Percentiles rank a stretch among this genome's conserved stretches.
Conservation (phyloP, 1,140 invertebrate species). For the Pogonus chalceus region DNA sequence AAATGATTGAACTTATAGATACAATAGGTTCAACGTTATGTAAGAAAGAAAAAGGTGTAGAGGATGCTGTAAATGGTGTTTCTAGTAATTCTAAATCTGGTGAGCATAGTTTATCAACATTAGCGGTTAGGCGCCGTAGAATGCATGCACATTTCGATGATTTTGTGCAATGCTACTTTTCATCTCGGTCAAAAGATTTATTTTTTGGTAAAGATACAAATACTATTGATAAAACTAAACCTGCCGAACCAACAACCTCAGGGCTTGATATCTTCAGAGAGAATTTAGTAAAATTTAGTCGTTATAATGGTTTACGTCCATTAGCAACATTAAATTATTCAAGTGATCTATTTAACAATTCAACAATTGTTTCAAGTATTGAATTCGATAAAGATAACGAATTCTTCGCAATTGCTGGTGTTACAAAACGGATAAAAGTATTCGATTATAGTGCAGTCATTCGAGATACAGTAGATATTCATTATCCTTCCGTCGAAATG, state of each 20-base stretch:
- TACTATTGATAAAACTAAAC: constrained; percentile 25
- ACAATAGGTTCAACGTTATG: constrained; percentile 36
- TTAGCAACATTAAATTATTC: constrained; percentile 86
- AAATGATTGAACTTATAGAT: constrained; percentile 48
- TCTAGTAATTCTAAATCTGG: background rate
- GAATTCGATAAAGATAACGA: constrained; percentile 97
- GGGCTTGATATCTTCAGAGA: constrained; percentile 75
- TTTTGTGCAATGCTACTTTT: constrained; percentile 80
- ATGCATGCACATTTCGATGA: constrained; percentile 85
- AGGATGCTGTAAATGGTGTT: constrained; percentile 20
- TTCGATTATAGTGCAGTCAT: constrained; percentile 85
- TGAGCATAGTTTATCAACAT: constrained; percentile 29
- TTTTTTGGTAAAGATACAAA: constrained; percentile 43
- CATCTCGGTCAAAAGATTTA: constrained; percentile 60
- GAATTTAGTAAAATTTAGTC: constrained; percentile 80
- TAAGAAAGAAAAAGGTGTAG: constrained; percentile 21
- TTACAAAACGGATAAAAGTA: constrained; percentile 91
- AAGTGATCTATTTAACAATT: constrained; percentile 71
- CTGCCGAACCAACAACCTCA: constrained; percentile 30
- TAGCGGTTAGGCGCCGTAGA: constrained; percentile 58
- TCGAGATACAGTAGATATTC: constrained; percentile 71
- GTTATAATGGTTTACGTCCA: constrained; percentile 67
- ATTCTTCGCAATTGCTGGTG: constrained; percentile 92
- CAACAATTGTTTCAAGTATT: constrained; percentile 92
- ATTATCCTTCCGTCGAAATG: constrained; percentile 91